Evolutionary conservation across 2,113 vertebrate genomes (phyloP).

Genomic region (Apodemus sylvaticus): DNA sequence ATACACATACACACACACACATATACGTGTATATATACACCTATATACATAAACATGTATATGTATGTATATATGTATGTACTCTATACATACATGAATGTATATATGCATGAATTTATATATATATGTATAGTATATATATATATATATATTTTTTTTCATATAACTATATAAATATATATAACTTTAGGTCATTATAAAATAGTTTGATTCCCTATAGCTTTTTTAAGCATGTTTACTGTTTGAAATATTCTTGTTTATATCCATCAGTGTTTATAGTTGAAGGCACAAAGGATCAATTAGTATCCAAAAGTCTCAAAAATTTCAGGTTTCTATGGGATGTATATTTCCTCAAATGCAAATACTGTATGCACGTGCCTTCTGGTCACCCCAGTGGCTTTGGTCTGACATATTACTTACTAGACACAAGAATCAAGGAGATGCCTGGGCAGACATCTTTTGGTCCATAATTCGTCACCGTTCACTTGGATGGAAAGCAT

Average conservation of each 20-base stretch:
- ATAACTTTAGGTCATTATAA: neutral
- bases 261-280: neutral
- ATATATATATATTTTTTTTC: too few species aligned
- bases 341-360: neutral
- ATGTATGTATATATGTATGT: too few species aligned
- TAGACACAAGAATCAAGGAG: neutral
- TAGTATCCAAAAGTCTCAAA: neutral
- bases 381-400: neutral
- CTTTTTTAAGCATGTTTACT: neutral
- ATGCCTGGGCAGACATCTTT: neutral
- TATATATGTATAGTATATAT: too few species aligned
- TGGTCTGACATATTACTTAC: neutral
- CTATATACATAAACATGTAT: too few species aligned
- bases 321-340: neutral
- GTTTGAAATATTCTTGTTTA: neutral
- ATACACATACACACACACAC: too few species aligned
- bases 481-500: neutral
- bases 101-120: too few species aligned
- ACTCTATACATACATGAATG: too few species aligned
- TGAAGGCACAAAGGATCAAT: neutral
- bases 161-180: neutral
- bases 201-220: neutral
- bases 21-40: too few species aligned
- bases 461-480: neutral
- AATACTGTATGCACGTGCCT: neutral